phyloP scores from a whole-genome alignment of 2,797 vertebrate genomes.

The Tokudaia muenninki region DNA sequence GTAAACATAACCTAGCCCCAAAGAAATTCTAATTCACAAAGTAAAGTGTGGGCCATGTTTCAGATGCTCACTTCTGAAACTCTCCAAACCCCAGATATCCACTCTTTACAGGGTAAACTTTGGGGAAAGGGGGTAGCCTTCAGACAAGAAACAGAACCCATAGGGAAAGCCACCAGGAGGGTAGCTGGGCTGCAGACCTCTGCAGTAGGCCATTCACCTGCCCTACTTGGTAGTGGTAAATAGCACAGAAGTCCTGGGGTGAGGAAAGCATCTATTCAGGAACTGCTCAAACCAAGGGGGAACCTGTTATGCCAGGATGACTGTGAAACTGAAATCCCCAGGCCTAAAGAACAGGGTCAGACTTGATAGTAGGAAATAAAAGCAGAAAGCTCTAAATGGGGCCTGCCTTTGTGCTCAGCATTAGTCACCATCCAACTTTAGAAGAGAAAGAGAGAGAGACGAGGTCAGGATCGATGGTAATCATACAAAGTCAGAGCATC shows the following conservation, averaged over 20 bases:
- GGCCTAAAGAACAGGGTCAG: slow-evolving; percentile 39
- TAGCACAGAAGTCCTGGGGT: neutral
- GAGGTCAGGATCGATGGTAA: neutral
- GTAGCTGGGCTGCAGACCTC: neutral
- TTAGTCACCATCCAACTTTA: slow-evolving; percentile 74
- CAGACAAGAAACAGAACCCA: neutral
- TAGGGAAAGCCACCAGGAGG: neutral
- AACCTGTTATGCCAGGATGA: slow-evolving; percentile 47
- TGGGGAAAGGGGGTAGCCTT: neutral
- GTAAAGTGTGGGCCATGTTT: neutral
- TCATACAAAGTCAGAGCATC: neutral
- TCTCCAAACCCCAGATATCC: neutral
- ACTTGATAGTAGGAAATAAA: neutral
- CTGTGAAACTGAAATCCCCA: slow-evolving; percentile 36
- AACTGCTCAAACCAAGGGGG: slow-evolving; percentile 23
- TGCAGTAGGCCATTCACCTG: neutral
- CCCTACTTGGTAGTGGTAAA: slow-evolving; percentile 55
- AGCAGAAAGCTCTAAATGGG: slow-evolving; percentile 38
- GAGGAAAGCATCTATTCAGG: slow-evolving; percentile 66
- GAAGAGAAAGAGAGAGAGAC: slow-evolving; percentile 13
- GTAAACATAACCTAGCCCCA: neutral
- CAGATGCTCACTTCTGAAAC: slow-evolving; percentile 27
- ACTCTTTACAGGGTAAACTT: neutral
- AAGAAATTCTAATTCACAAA: slow-evolving; percentile 45
- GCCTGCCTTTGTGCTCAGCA: slow-evolving; percentile 56